Conservation (phyloP, 2,113 vertebrate genomes). For the Phoxinus phoxinus region DNA sequence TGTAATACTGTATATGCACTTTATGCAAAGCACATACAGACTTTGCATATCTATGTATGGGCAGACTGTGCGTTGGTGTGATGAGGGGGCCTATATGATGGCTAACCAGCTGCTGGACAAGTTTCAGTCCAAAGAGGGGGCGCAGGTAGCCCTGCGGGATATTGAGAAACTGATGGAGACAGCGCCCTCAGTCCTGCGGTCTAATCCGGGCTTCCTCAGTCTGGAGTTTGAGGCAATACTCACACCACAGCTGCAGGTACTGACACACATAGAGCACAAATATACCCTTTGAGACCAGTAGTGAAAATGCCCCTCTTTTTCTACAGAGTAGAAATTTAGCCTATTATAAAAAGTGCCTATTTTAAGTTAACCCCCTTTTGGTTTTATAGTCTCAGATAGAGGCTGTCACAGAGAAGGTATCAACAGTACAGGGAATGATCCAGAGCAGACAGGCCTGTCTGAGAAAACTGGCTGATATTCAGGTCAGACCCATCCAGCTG, state of each 20-base stretch:
- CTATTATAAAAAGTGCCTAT: no score
- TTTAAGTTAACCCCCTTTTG: not conserved
- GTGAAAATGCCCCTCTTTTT: not conserved
- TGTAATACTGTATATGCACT: not conserved
- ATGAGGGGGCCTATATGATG: slow-evolving; percentile 90
- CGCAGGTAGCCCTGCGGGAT: slow-evolving; percentile 85
- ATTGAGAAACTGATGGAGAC: slow-evolving; percentile 86
- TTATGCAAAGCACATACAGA: not conserved
- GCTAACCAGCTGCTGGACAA: slow-evolving; percentile 90
- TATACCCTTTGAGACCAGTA: not conserved
- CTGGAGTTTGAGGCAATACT: slow-evolving; percentile 86
- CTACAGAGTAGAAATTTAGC: no score
- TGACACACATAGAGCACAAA: not conserved
- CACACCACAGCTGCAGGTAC: slow-evolving; percentile 45
- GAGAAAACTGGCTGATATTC: slow-evolving; percentile 80
- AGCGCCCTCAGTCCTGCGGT: slow-evolving; percentile 78
- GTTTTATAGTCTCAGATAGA: slow-evolving; percentile 82
- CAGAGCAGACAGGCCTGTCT: slow-evolving; percentile 86
- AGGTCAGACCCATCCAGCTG: slow-evolving; percentile 81
- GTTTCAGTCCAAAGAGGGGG: slow-evolving; percentile 91
- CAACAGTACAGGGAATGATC: slow-evolving; percentile 83
- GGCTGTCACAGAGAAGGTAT: slow-evolving; percentile 84
- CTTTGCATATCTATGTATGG: slow-evolving; percentile 19
- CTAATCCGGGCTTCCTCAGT: slow-evolving; percentile 77
- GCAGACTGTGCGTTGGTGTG: slow-evolving; percentile 89